phyloP scores from a whole-genome alignment of 2,888 invertebrate species.

The Leptopilina drosophilae region DNA sequence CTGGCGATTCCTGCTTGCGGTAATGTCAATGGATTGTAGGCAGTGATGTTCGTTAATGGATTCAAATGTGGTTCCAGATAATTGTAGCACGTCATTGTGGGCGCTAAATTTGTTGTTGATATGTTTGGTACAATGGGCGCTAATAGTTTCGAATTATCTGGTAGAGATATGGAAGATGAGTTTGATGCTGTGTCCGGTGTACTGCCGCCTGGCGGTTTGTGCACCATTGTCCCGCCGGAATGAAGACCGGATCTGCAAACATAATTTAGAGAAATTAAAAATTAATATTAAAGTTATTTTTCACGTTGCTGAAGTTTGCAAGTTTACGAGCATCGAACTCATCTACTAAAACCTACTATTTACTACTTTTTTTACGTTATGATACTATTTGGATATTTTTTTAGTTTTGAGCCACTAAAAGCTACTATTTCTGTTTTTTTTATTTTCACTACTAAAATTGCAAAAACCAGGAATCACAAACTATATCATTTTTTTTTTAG shows the following conservation, averaged over 20 bases:
- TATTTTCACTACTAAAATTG: no score
- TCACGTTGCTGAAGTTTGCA: no score
- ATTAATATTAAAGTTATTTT: no score
- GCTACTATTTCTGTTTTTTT: no score
- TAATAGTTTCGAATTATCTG: constrained; percentile 80
- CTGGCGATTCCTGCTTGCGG: constrained; percentile 81
- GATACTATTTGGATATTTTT: no score
- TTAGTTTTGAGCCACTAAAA: no score
- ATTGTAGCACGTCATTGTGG: constrained; percentile 72
- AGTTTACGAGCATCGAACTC: no score
- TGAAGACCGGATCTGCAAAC: constrained; percentile 83
- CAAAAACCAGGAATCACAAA: no score
- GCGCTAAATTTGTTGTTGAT: constrained; percentile 79
- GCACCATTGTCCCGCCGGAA: constrained; percentile 89
- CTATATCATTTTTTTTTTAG: no score
- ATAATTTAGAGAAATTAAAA: no score
- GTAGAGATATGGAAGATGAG: constrained; percentile 67
- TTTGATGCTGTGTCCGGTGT: constrained; percentile 63
- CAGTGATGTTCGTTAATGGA: constrained; percentile 84
- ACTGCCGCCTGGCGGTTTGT: constrained; percentile 78
- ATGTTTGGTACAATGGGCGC: constrained; percentile 80
- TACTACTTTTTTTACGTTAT: no score
- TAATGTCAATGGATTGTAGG: constrained; percentile 84
- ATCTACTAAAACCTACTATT: no score
- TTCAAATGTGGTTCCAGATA: constrained; percentile 75